Percentiles rank a stretch among this genome's conserved stretches.
These are phyloP conservation scores for Drosophila prolongata DNA, from an alignment of 2,888 invertebrate genomes.

Conservation along the genomic window DNA sequence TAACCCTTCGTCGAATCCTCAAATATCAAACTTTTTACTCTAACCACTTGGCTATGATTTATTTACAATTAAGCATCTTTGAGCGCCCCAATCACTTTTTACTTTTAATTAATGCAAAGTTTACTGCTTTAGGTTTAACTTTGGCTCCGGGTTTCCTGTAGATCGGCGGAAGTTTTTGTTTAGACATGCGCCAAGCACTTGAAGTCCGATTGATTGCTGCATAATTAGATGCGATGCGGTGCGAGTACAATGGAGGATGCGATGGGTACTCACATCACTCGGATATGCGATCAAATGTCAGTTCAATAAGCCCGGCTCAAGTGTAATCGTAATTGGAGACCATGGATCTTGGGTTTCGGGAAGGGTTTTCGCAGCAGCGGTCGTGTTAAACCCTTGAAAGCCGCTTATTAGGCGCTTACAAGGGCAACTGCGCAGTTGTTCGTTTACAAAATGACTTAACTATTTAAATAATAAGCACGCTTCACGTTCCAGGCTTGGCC, in stretches of 20 bases:
- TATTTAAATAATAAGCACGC: constrained; percentile 64
- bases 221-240: constrained; percentile 71
- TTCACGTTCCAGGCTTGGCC: constrained; percentile 53
- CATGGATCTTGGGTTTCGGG: constrained; percentile 9
- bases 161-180: constrained; percentile 68
- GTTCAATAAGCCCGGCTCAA: constrained; percentile 47
- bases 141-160: constrained; percentile 65
- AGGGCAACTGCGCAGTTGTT: constrained; percentile 65
- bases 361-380: constrained; percentile 26
- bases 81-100: constrained; percentile 63
- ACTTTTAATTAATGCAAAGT: constrained; percentile 66
- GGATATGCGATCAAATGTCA: constrained; percentile 62
- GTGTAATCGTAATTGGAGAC: constrained; percentile 49
- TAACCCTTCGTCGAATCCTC: constrained; percentile 5
- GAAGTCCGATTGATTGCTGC: constrained; percentile 51
- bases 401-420: constrained; percentile 31
- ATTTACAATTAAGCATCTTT: constrained; percentile 56
- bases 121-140: constrained; percentile 35
- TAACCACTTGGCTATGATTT: constrained; percentile 48
- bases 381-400: constrained; percentile 47
- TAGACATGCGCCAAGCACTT: constrained; percentile 59
- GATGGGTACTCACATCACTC: constrained; percentile 47
- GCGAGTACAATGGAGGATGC: constrained; percentile 25
- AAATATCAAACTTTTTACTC: neutral
- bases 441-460: constrained; percentile 55